Evolutionary conservation across 2,113 vertebrate genomes (phyloP).

Genomic region (Albula goreensis): DNA sequence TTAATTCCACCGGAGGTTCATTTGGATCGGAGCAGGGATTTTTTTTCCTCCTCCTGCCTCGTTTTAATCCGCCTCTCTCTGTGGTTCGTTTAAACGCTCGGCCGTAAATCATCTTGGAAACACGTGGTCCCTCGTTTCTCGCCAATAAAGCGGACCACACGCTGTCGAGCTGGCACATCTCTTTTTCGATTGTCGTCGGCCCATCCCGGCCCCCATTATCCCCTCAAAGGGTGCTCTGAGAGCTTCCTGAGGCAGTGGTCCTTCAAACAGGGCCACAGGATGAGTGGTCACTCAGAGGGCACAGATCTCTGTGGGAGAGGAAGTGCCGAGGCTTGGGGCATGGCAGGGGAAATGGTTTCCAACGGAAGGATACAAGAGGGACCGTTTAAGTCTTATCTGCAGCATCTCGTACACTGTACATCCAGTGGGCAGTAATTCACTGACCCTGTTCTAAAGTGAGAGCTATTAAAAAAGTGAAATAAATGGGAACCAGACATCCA

Average conservation of each 20-base stretch:
- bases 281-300: not conserved
- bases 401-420: not conserved
- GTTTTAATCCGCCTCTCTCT: not conserved
- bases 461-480: not conserved
- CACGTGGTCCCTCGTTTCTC: not conserved
- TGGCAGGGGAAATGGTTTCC: no score
- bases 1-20: conserved; percentile 20
- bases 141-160: not conserved
- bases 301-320: not conserved
- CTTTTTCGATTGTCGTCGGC: not conserved
- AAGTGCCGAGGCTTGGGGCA: not conserved
- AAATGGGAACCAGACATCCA: not conserved
- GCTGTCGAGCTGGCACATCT: not conserved
- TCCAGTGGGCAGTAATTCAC: not conserved
- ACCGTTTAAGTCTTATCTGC: not conserved
- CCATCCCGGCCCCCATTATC: not conserved
- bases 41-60: conserved; percentile 18
- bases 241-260: not conserved
- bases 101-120: not conserved
- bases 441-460: not conserved
- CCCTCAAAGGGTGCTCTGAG: not conserved
- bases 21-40: not conserved
- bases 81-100: not conserved
- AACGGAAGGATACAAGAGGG: no score
- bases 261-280: not conserved